phyloP scores from a whole-genome alignment of 2,113 vertebrate species.

The Pelmatolapia mariae region DNA sequence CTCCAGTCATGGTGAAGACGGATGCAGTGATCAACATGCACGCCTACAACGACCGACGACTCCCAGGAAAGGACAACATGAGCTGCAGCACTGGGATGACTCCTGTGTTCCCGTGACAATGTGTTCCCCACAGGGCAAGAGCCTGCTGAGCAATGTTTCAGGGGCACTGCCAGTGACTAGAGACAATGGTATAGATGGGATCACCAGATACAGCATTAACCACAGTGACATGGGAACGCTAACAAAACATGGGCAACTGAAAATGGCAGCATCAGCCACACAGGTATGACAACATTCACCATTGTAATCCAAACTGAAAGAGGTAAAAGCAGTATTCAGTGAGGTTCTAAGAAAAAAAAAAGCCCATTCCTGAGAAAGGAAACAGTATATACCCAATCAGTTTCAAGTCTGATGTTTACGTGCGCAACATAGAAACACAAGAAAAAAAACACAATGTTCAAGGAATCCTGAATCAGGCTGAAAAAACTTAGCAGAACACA shows the following conservation, averaged over 20 bases:
- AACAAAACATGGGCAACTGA: conserved; percentile 68
- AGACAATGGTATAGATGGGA: conserved; percentile 73
- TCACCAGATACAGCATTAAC: conserved; percentile 69
- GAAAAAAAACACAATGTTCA: conserved; percentile 28
- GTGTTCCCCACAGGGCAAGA: conserved; percentile 58
- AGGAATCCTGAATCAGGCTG: conserved; percentile 15
- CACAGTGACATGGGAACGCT: conserved; percentile 72
- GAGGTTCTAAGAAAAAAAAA: not conserved
- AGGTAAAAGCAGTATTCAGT: conserved; percentile 24
- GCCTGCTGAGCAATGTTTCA: conserved; percentile 62
- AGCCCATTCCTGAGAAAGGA: not conserved
- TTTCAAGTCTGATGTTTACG: conserved; percentile 80
- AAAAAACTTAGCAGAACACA: not conserved
- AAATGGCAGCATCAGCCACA: conserved; percentile 70
- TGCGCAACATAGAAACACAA: conserved; percentile 52
- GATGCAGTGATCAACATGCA: conserved; percentile 99
- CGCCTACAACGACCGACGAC: conserved; percentile 95
- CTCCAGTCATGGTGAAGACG: conserved; percentile 85
- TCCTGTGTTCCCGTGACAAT: conserved; percentile 88
- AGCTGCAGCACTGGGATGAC: conserved; percentile 87
- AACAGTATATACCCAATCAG: conserved; percentile 30
- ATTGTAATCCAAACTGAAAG: conserved; percentile 42
- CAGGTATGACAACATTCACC: conserved; percentile 66
- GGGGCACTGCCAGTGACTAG: conserved; percentile 69
- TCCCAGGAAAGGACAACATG: conserved; percentile 96